Base-by-base conservation (phyloP, 2,888 invertebrate species). In the Catotricha subobsoleta region DNA sequence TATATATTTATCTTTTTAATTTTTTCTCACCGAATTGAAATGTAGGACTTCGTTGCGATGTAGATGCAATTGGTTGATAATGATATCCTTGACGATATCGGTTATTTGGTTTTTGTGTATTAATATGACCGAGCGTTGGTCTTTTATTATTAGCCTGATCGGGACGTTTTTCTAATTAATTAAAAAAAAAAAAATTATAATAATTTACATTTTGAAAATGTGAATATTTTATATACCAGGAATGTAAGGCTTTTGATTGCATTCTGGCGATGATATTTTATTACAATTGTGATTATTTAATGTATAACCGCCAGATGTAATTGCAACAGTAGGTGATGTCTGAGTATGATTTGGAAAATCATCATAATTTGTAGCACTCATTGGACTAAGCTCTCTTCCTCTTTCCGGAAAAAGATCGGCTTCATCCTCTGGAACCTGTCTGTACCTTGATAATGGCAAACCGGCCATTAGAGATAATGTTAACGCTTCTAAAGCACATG, bases 361-460 rank as follows among this genome's bases (percentile, higher is more conserved):
- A 51, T 52, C 30, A 37, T 52, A 51, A 47, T 48, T 48, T 50
- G 50, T 51, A 51, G 62, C 60, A 53, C 67, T 65, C 56, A 67
- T 66, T 48, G 69, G 64, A 49, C 60, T 62, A 57, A 63, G 56
- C 53, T 66, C 66, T 48, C 66, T 59, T 10, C 40, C 31, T 56
- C 68, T 68, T 51, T 67, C 66, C 47, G 68, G 60, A 47, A 65
- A 67, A 54, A 68, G 58, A 50, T 67, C 67, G 57, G 72, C 72
- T 44, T 69, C 69, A 56, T 75, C 74, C 55, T 75, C 74, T 48
- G 68, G 69, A 44, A 74, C 72, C 44, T 71, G 72, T 48, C 69
- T 67, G 54, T 73, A 74, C 20, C 13, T 41, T 50, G 67, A 67
- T 50, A 65, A 66, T 48, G 67, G 67, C 59, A 68, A 72, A 50